Evolutionary conservation across 1,140 invertebrate genomes (phyloP).

Genomic region (Chymomyza costata): DNA sequence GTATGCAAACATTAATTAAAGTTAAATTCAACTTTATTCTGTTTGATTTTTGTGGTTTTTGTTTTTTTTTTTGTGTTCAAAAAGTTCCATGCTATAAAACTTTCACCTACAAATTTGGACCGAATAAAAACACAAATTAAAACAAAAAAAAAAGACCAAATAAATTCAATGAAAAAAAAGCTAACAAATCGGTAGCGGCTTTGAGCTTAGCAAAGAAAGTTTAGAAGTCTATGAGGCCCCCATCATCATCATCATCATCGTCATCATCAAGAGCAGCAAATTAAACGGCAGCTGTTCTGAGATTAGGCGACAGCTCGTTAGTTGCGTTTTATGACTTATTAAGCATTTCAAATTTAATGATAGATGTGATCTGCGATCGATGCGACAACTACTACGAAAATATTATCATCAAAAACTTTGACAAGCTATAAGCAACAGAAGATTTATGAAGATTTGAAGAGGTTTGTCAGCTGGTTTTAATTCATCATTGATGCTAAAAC

Average conservation of each 20-base stretch:
- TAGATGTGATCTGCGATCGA: slow-evolving; percentile 33
- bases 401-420: slow-evolving; percentile 25
- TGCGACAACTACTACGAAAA: slow-evolving; percentile 30
- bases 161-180: too few relatives aligned
- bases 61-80: slow-evolving; percentile 11
- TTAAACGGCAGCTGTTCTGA: slow-evolving; percentile 15
- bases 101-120: slow-evolving; percentile 40
- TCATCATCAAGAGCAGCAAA: not conserved
- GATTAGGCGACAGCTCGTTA: slow-evolving; percentile 13
- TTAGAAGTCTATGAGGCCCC: slow-evolving; percentile 39
- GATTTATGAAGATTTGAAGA: slow-evolving; percentile 16
- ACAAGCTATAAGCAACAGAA: slow-evolving; percentile 7
- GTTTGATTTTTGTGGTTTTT: too few relatives aligned
- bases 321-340: slow-evolving; percentile 44
- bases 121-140: slow-evolving; percentile 24
- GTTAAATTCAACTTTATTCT: too few relatives aligned
- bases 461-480: slow-evolving; percentile 22
- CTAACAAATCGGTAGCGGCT: not conserved
- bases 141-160: slow-evolving; percentile 14
- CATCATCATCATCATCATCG: slow-evolving; percentile 2
- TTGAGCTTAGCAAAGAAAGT: slow-evolving; percentile 25
- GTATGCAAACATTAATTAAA: too few relatives aligned
- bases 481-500: slow-evolving; percentile 18
- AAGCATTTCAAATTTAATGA: slow-evolving; percentile 42
- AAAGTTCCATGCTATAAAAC: slow-evolving; percentile 33